Percentiles rank a stretch among this genome's conserved stretches.
phyloP scores from a whole-genome alignment of 2,888 invertebrate genomes.

The Perizoma affinitatum region DNA sequence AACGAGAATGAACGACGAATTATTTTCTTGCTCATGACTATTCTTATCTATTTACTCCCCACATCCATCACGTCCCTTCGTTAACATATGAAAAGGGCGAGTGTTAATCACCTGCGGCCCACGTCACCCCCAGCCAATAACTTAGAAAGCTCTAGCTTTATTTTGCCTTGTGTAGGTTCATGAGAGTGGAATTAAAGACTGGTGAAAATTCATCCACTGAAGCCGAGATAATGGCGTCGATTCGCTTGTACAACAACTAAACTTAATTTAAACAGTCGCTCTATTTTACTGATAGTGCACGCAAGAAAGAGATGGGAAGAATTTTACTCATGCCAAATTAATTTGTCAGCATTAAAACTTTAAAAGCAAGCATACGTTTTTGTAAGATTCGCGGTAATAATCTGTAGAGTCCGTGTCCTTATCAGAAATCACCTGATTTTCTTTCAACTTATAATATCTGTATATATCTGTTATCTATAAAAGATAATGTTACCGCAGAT shows the following conservation, averaged over 20 bases:
- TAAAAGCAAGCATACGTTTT: too few species aligned
- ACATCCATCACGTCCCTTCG: constrained; percentile 23
- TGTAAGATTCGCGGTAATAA: not conserved
- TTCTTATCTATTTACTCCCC: not conserved
- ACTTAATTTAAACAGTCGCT: too few species aligned
- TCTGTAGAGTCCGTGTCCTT: not conserved
- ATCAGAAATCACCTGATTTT: constrained; percentile 18
- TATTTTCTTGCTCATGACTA: not conserved
- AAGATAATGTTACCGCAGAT: too few species aligned
- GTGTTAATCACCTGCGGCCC: constrained; percentile 16
- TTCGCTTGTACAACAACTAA: too few species aligned
- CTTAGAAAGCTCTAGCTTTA: constrained; percentile 15
- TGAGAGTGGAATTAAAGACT: too few species aligned
- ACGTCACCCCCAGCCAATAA: constrained; percentile 23
- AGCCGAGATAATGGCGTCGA: too few species aligned
- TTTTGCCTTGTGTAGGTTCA: not conserved
- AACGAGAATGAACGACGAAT: not conserved
- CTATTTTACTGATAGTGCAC: too few species aligned
- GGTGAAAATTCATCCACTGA: too few species aligned
- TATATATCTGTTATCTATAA: too few species aligned
- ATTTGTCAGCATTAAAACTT: too few species aligned
- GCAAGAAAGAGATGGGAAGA: too few species aligned
- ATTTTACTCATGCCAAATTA: too few species aligned
- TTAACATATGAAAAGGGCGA: constrained; percentile 16
- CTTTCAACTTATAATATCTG: not conserved